Percentiles rank a stretch among this genome's conserved stretches.
Evolutionary conservation across 2,888 invertebrate species (phyloP).

Genomic region (Rhamnusium bicolor): DNA sequence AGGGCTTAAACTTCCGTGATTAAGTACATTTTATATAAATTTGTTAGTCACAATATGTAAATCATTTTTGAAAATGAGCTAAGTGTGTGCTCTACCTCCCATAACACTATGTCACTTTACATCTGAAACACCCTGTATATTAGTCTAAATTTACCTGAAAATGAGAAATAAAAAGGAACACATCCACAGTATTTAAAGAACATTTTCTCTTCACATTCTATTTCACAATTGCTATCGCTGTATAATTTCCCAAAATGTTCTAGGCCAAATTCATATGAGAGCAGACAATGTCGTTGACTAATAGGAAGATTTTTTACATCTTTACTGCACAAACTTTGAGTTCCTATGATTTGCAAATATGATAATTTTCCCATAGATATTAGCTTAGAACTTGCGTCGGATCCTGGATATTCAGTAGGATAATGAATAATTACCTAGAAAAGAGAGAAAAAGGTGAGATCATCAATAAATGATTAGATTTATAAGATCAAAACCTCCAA

Average conservation of each 20-base stretch:
- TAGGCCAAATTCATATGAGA: slow-evolving; percentile 52
- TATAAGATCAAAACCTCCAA: too few species aligned
- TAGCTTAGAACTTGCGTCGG: slow-evolving; percentile 48
- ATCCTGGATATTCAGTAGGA: slow-evolving; percentile 60
- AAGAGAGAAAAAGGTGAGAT: neutral
- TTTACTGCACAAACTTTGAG: slow-evolving; percentile 55
- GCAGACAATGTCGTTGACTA: slow-evolving; percentile 61
- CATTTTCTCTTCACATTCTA: slow-evolving; percentile 57
- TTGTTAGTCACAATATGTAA: too few species aligned
- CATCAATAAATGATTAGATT: too few species aligned
- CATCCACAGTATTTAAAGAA: slow-evolving; percentile 61
- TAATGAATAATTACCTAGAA: slow-evolving; percentile 61
- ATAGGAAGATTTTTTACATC: slow-evolving; percentile 54
- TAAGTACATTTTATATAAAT: too few species aligned
- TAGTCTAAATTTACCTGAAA: too few species aligned
- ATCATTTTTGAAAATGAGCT: too few species aligned
- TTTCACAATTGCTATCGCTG: slow-evolving; percentile 63
- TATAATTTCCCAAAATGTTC: slow-evolving; percentile 59
- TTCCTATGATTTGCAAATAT: slow-evolving; percentile 56
- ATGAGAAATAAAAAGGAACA: slow-evolving; percentile 61
- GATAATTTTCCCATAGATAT: slow-evolving; percentile 49
- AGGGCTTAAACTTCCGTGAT: too few species aligned
- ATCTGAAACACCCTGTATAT: too few species aligned
- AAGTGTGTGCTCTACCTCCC: too few species aligned
- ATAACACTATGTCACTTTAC: too few species aligned